phyloP scores from a whole-genome alignment of 2,113 vertebrate genomes.

The Felis catus region F.catus_Fca126_mat1.0 CM031411.1:5479501-5480000 shows the following conservation, averaged over 20 bases:
- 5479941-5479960: fast-evolving
- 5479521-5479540: not conserved
- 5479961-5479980: fast-evolving
- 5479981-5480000: too few species aligned
- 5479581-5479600: not conserved
- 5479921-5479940: too few species aligned
- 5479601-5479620: not conserved
- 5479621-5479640: not conserved
- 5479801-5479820: not conserved
- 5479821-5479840: not conserved
- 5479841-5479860: not conserved
- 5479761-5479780: not conserved
- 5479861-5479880: not conserved
- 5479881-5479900: not conserved
- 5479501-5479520: not conserved
- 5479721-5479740: not conserved
- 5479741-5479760: not conserved
- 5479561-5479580: not conserved
- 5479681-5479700: not conserved
- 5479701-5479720: not conserved
- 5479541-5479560: too few species aligned
- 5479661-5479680: not conserved
- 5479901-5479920: too few species aligned
- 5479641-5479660: not conserved
- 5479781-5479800: too few species aligned